Conservation (phyloP, 2,888 invertebrate genomes). For the Parnassius smintheus region DNA sequence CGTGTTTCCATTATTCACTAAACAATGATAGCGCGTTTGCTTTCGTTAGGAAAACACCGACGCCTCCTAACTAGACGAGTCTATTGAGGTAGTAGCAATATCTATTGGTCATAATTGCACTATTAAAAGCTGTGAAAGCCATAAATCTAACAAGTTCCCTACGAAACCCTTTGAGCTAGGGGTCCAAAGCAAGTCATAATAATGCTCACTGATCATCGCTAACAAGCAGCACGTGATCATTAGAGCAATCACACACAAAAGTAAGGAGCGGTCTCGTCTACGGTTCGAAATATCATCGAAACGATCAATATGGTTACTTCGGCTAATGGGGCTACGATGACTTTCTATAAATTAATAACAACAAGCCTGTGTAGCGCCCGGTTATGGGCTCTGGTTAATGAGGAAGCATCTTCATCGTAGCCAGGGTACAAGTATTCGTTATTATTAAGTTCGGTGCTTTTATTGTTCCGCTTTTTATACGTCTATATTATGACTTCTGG, state of each 20-base stretch:
- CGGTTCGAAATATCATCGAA: conserved; percentile 55
- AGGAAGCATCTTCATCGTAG: conserved; percentile 70
- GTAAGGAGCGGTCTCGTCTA: conserved; percentile 50
- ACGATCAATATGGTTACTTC: conserved; percentile 74
- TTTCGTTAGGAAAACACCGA: conserved; percentile 29
- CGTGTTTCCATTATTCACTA: conserved; percentile 39
- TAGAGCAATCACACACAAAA: conserved; percentile 69
- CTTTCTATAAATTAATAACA: conserved; percentile 81
- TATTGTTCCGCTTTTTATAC: conserved; percentile 45
- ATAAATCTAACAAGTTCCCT: conserved; percentile 60
- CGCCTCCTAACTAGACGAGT: conserved; percentile 33
- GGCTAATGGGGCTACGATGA: conserved; percentile 75
- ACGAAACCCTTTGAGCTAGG: conserved; percentile 38
- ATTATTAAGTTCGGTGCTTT: conserved; percentile 51
- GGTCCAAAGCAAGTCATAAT: conserved; percentile 66
- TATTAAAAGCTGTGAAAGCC: conserved; percentile 66
- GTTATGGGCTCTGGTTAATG: conserved; percentile 72
- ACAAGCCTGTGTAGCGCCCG: conserved; percentile 57
- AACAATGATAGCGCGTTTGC: conserved; percentile 41
- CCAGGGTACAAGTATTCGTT: conserved; percentile 50
- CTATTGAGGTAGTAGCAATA: conserved; percentile 37
- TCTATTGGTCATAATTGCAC: conserved; percentile 60
- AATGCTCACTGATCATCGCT: conserved; percentile 65
- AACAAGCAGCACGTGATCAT: conserved; percentile 77
- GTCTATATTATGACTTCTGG: conserved; percentile 45